A percentile compares a stretch with the other conserved stretches of the same genome.
phyloP scores from a whole-genome alignment of 1,140 invertebrate species.

The Mizuhopecten yessoensis region DNA sequence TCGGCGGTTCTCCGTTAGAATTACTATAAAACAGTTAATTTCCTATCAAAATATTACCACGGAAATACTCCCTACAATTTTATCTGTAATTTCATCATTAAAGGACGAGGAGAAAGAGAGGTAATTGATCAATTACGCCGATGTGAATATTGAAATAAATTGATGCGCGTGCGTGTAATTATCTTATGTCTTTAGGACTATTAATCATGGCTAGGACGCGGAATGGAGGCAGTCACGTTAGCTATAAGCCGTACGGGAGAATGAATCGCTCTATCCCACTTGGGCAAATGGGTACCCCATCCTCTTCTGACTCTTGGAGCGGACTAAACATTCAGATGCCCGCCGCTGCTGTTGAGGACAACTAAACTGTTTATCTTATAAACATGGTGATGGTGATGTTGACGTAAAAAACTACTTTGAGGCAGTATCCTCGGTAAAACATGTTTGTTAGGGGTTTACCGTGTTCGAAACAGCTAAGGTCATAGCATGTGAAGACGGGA shows the following conservation, averaged over 20 bases:
- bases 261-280: neutral
- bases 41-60: constrained; percentile 68
- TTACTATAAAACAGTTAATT: constrained; percentile 68
- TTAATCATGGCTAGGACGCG: constrained; percentile 1
- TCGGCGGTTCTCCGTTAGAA: constrained; percentile 56
- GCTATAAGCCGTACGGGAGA: constrained; percentile 3
- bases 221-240: constrained; percentile 14
- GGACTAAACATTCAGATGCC: neutral
- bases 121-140: constrained; percentile 65
- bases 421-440: neutral
- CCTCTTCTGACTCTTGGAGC: neutral
- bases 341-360: too few species aligned
- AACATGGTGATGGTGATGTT: too few species aligned
- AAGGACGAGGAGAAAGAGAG: constrained; percentile 66
- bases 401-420: too few species aligned
- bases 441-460: too few species aligned
- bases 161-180: constrained; percentile 57
- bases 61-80: constrained; percentile 66
- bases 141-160: constrained; percentile 67
- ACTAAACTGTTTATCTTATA: too few species aligned
- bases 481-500: too few species aligned
- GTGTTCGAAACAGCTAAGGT: too few species aligned
- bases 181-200: constrained; percentile 34
- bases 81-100: constrained; percentile 67
- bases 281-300: neutral